Conservation (phyloP, 2,888 invertebrate genomes). For the Anodontia alba region DNA sequence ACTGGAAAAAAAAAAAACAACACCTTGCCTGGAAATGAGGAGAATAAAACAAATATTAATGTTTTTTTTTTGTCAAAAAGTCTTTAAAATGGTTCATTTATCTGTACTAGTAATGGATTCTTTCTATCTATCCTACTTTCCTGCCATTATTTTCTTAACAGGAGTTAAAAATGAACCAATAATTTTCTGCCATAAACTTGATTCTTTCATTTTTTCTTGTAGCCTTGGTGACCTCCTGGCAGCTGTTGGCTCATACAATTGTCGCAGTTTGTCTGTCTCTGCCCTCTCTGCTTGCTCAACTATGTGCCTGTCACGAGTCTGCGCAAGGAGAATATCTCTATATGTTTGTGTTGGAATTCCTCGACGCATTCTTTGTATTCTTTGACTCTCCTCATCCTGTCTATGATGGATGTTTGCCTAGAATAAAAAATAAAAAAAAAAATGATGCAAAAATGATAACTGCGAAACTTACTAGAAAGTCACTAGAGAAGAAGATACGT, state of each 20-base stretch:
- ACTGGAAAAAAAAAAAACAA: too few species aligned
- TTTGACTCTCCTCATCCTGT: not conserved
- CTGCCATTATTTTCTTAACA: not conserved
- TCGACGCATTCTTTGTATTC: constrained; percentile 12
- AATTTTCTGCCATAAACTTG: not conserved
- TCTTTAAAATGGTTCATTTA: too few species aligned
- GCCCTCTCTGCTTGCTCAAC: constrained; percentile 38
- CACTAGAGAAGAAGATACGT: too few species aligned
- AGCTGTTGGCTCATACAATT: constrained; percentile 38
- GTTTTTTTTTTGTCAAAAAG: too few species aligned
- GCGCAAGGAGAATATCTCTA: constrained; percentile 31
- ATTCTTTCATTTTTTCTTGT: not conserved
- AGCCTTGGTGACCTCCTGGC: constrained; percentile 19
- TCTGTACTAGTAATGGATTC: too few species aligned
- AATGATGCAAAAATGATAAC: not conserved
- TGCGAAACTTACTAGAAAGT: not conserved
- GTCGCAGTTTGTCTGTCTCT: constrained; percentile 36
- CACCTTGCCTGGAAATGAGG: too few species aligned
- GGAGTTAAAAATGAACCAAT: not conserved
- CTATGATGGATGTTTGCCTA: not conserved
- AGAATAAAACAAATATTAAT: too few species aligned
- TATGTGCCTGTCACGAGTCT: constrained; percentile 30
- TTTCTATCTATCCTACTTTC: not conserved
- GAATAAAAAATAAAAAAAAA: not conserved
- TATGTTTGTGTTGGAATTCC: constrained; percentile 23